Base-by-base conservation (phyloP, 2,888 invertebrate species). In the Yponomeuta sedellus region DNA sequence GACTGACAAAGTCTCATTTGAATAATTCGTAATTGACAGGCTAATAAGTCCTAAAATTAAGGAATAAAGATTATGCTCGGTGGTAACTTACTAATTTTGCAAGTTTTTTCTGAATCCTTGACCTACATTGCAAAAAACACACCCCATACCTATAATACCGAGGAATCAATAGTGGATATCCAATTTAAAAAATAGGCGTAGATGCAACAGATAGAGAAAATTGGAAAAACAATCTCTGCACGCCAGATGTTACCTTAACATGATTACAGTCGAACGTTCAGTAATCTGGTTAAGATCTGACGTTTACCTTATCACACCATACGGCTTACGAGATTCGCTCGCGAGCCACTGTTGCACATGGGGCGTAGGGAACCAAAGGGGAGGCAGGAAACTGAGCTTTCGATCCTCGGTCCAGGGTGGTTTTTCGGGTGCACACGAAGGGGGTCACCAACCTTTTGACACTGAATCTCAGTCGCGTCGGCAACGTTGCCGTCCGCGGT, bases 361-460 rank as follows among this genome's bases (percentile, higher is more conserved):
- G 78, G 64, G 22, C 64, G 20, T 56, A 28, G 56, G 57, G 16
- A 16, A 57, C 72, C 70, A 69, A 66, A 68, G 63, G 71, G 67
- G 68, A 69, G 75, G 69, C 71, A 68, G 72, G 67, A 77, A 78
- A 77, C 68, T 67, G 68, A 74, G 71, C 76, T 76, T 69, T 80
- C 63, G 72, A 62, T 71, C 72, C 69, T 69, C 59, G 71, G 61
- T 66, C 77, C 80, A 78, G 76, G 80, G 83, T 79, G 72, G 75
- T 75, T 76, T 83, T 87, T 83, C 70, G 78, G 71, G 72, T 82
- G 81, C 79, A 80, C 80, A 75, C 71, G 61, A 73, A 71, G 72
- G 76, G 76, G 85, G 79, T 88, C 88, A 90, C 90, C 85, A 88
- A 90, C 90, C 90, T 90, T 90, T 86, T 90, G 90, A 88, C 90